Evolutionary conservation across 2,888 invertebrate species (phyloP).

Genomic region (Conops quadrifasciatus): DNA sequence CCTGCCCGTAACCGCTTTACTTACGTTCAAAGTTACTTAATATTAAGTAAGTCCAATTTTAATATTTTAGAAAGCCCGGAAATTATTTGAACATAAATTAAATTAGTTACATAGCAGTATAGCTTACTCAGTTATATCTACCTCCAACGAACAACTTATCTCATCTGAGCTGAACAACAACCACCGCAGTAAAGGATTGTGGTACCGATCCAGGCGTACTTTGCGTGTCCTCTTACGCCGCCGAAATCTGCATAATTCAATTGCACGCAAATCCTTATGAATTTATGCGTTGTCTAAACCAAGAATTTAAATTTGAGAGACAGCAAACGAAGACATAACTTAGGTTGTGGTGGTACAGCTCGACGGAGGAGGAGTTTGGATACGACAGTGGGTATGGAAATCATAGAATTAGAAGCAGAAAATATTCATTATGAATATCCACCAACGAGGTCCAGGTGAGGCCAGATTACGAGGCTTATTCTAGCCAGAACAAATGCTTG

Average conservation of each 20-base stretch:
- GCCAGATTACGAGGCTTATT: no score
- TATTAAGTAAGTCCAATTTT: no score
- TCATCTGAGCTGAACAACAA: no score
- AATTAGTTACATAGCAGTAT: background rate
- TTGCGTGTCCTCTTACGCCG: no score
- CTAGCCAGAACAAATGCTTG: no score
- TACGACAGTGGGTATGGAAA: no score
- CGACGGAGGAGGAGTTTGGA: background rate
- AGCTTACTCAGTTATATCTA: background rate
- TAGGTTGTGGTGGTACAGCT: background rate
- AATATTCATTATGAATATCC: background rate
- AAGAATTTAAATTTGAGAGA: conserved; percentile 5
- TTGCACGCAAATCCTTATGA: conserved; percentile 24
- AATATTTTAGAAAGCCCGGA: background rate
- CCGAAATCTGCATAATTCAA: conserved; percentile 22
- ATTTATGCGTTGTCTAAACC: conserved; percentile 15
- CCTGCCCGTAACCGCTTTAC: no score
- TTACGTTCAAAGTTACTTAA: no score
- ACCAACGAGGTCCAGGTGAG: background rate
- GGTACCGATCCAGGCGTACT: background rate
- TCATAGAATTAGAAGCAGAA: background rate
- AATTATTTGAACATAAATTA: conserved; percentile 8
- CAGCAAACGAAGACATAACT: background rate
- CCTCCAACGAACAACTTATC: background rate
- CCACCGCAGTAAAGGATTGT: no score